These are phyloP conservation scores for Tetramorium bicarinatum DNA, from an alignment of 2,888 invertebrate species.

Conservation along the genomic window DNA sequence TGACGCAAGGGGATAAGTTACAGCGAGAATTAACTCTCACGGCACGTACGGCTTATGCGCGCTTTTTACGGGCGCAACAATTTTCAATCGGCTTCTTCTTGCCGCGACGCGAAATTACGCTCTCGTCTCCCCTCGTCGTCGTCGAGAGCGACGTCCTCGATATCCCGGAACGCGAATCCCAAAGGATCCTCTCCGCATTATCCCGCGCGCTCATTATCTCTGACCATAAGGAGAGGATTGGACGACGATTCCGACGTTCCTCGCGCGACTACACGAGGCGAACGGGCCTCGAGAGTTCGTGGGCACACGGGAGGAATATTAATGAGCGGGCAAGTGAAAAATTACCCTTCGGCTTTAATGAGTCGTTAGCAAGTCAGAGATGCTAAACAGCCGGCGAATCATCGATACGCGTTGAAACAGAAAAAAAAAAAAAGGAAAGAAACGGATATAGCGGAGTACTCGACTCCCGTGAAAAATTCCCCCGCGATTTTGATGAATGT, in stretches of 20 bases:
- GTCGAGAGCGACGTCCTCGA: constrained; percentile 18
- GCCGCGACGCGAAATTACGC: constrained; percentile 25
- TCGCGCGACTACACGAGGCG: neutral
- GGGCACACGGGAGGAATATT: constrained; percentile 34
- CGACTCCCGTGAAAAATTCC: constrained; percentile 13
- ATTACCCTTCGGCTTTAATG: constrained; percentile 42
- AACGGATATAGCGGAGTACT: neutral
- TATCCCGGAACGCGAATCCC: constrained; percentile 22
- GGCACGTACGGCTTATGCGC: constrained; percentile 36
- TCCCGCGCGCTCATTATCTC: constrained; percentile 25
- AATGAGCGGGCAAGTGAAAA: constrained; percentile 50
- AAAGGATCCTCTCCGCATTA: constrained; percentile 8
- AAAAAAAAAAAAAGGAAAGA: constrained; percentile 1
- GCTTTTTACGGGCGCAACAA: constrained; percentile 39
- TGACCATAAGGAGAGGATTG: constrained; percentile 24
- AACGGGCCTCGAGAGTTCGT: constrained; percentile 32
- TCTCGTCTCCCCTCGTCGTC: neutral
- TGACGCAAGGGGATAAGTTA: neutral
- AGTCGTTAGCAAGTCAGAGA: constrained; percentile 48
- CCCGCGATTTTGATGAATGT: constrained; percentile 19
- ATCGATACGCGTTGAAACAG: constrained; percentile 32
- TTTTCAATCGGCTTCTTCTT: constrained; percentile 44
- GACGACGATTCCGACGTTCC: constrained; percentile 19
- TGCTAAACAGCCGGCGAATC: constrained; percentile 39
- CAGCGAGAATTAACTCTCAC: constrained; percentile 31